Evolutionary conservation across 37 sponge, comb jelly and placozoan species (phyloP), one percentile per base, ranked within the genome.

Genomic region (Halisarca cf. caerulea): DNA sequence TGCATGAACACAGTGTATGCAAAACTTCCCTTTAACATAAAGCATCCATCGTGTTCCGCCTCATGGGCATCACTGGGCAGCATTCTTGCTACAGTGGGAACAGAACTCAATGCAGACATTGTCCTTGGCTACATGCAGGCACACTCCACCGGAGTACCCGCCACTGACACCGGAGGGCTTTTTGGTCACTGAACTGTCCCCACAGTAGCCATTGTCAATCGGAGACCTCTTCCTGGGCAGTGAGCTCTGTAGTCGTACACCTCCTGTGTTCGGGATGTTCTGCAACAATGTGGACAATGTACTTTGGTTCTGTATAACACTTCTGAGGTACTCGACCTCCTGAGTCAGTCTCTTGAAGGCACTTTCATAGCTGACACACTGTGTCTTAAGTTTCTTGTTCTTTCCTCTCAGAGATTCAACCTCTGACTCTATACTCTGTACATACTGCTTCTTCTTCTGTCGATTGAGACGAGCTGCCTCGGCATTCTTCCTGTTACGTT

Each of bases 101-200:
- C 91, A 94, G 40, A 94, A 88, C 69, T 90, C 94, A 0, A 94
- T 68, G 0, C 91, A 88, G 32, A 87, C 94, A 0, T 17, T 53
- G 45, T 94, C 89, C 33, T 90, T 85, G 34, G 91, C 58, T n/a
- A 94, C 90, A 68, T 93, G 93, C 18, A 93, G 80, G 81, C 93
- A 93, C 40, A 93, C 82, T 8, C 93, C 93, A 18, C 85, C 88
- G 51, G 44, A 33, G 27, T 34, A 39, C 14, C 60, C 4, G 0
- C 23, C 51, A 35, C 40, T 73, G 20, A 24, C 41, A 23, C 11
- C 20, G 24, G 55, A 24, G 8, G 51, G 66, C 28, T 25, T 17
- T 85, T 68, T 58, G 41, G 85, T 85, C 27, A 18, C 9, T 4
- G 57, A 9, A 0, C 36, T 17, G 5, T 55, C n/a, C 0, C 39